Percentiles rank a stretch among this genome's conserved stretches.
Evolutionary conservation across 2,113 vertebrate genomes (phyloP).

Genomic region (Syngnathus floridae): DNA sequence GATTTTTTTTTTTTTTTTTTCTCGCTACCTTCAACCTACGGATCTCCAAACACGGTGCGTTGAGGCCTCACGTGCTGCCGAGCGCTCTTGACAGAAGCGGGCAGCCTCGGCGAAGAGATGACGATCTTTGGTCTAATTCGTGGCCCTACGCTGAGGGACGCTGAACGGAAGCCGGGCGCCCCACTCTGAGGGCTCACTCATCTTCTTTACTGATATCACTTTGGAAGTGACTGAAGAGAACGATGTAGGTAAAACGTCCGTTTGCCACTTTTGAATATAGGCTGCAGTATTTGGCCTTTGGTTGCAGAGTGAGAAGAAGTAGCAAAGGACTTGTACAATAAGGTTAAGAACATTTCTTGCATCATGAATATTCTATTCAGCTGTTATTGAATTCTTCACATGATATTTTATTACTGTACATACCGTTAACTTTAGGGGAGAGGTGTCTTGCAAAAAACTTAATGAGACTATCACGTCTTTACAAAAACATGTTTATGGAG

Average conservation of each 20-base stretch:
- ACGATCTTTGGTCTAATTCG: conserved; percentile 19
- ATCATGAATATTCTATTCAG: conserved; percentile 15
- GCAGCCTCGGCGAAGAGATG: conserved; percentile 37
- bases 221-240: conserved; percentile 22
- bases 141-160: conserved; percentile 28
- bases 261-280: conserved; percentile 25
- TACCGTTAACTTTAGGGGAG: conserved; percentile 39
- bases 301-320: conserved; percentile 6
- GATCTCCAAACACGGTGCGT: conserved; percentile 32
- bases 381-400: conserved; percentile 32
- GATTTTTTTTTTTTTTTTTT: conserved; percentile 42
- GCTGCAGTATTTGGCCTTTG: conserved; percentile 18
- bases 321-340: conserved; percentile 11
- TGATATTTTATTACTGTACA: conserved; percentile 55
- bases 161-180: conserved; percentile 28
- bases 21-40: conserved; percentile 1
- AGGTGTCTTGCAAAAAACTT: conserved; percentile 46
- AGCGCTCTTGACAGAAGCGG: conserved; percentile 40
- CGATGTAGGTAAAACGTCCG: conserved; percentile 11
- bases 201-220: conserved; percentile 28
- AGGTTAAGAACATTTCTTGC: conserved; percentile 9
- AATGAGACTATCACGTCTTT: conserved; percentile 59
- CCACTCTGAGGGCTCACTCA: conserved; percentile 23
- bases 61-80: conserved; percentile 36
- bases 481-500: conserved; percentile 49